A percentile compares a stretch with the other conserved stretches of the same genome.
These are phyloP conservation scores for Octodon degus DNA, from an alignment of 2,113 vertebrate species.

Conservation along the genomic window DNA sequence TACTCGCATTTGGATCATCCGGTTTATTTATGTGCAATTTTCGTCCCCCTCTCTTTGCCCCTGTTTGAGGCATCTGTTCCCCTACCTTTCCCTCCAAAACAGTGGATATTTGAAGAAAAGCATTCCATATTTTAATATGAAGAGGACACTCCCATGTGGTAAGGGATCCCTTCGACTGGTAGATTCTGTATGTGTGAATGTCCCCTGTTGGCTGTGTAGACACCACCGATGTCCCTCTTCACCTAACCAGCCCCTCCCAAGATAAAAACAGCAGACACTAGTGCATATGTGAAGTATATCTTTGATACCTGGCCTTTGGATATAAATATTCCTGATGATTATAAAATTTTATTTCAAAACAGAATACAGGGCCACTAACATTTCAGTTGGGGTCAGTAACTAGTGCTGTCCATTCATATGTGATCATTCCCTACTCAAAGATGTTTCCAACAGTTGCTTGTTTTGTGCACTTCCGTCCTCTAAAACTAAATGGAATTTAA, in stretches of 20 bases:
- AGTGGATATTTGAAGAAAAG: slow-evolving; percentile 93
- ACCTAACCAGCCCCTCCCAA: slow-evolving; percentile 41
- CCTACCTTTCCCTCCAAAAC: slow-evolving; percentile 72
- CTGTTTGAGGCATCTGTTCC: slow-evolving; percentile 74
- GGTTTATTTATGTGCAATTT: slow-evolving; percentile 97
- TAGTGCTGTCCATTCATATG: slow-evolving; percentile 87
- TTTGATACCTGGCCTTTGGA: slow-evolving; percentile 88
- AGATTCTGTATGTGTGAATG: slow-evolving; percentile 87
- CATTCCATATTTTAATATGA: slow-evolving; percentile 92
- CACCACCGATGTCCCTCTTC: slow-evolving; percentile 73
- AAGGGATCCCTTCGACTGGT: slow-evolving; percentile 88
- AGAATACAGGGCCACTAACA: slow-evolving; percentile 85
- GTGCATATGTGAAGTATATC: slow-evolving; percentile 92
- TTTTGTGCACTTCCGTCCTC: slow-evolving; percentile 92
- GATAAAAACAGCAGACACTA: slow-evolving; percentile 86
- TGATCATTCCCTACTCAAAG: slow-evolving; percentile 87
- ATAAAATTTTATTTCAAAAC: slow-evolving; percentile 88
- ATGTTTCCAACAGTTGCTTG: slow-evolving; percentile 89
- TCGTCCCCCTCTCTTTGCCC: slow-evolving; percentile 84
- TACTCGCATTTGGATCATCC: slow-evolving; percentile 88
- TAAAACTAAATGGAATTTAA: slow-evolving; percentile 90
- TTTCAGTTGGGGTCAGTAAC: slow-evolving; percentile 86
- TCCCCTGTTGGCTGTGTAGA: slow-evolving; percentile 87
- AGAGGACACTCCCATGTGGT: slow-evolving; percentile 92
- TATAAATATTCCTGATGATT: slow-evolving; percentile 89